These are phyloP conservation scores for Amblyjoppa proteus DNA, from an alignment of 2,888 invertebrate genomes.

Conservation along the genomic window DNA sequence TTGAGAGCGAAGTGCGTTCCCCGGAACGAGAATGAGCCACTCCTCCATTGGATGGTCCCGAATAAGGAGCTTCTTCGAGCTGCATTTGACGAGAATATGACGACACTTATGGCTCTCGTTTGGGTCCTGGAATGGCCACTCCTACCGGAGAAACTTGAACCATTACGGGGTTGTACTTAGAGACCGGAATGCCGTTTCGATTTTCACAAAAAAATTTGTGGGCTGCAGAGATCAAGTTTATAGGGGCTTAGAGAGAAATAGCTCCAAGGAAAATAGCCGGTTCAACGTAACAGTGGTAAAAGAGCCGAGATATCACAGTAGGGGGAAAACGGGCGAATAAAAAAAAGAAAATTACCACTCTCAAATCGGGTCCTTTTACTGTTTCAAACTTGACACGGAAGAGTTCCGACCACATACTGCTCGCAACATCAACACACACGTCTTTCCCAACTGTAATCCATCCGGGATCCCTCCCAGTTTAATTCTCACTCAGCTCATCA, in stretches of 20 bases:
- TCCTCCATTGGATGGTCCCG: conserved; percentile 11
- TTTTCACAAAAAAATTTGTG: conserved; percentile 15
- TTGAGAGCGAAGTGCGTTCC: conserved; percentile 25
- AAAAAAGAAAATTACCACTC: not conserved
- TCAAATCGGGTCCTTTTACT: not conserved
- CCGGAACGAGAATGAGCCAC: conserved; percentile 4
- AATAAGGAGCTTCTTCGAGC: conserved; percentile 23
- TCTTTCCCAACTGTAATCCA: not conserved
- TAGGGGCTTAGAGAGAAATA: not conserved
- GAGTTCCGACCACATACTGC: not conserved
- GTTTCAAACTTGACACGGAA: not conserved
- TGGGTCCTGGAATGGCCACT: conserved; percentile 17
- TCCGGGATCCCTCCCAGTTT: not conserved
- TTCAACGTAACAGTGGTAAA: not conserved
- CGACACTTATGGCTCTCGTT: conserved; percentile 39
- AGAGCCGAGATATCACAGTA: not conserved
- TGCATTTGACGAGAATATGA: conserved; percentile 42
- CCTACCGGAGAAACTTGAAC: not conserved
- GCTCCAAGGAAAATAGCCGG: not conserved
- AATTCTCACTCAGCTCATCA: not conserved
- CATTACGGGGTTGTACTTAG: conserved; percentile 5
- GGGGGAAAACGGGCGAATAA: not conserved
- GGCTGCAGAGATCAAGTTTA: not conserved
- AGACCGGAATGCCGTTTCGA: conserved; percentile 22
- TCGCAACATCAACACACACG: not conserved